Conservation (phyloP, 2,797 vertebrate genomes). For the Phoxinus dragarum region DNA sequence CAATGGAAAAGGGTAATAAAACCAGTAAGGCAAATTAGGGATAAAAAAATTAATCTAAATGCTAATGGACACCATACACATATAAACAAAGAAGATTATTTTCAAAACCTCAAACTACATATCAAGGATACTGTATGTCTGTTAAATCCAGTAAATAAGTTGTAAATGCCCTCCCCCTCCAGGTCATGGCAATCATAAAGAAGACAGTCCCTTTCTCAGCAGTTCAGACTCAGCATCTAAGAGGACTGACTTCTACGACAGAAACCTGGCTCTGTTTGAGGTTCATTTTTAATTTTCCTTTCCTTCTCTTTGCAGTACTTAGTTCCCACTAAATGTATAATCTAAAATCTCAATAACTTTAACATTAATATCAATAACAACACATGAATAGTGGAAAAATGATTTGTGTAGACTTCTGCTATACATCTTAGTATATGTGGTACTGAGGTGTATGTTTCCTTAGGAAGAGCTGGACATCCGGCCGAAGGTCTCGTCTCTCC, state of each 20-base stretch:
- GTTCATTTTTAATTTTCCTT: constrained; percentile 61
- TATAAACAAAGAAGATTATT: neutral
- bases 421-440: neutral
- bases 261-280: constrained; percentile 96
- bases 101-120: neutral
- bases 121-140: neutral
- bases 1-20: neutral
- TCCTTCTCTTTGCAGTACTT: neutral
- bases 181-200: constrained; percentile 93
- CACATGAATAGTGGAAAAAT: neutral
- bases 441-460: constrained; percentile 6
- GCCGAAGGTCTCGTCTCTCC: constrained; percentile 97
- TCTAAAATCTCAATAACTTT: neutral
- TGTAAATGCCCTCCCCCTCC: neutral
- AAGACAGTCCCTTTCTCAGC: constrained; percentile 92
- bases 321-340: neutral
- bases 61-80: neutral
- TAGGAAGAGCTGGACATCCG: constrained; percentile 98
- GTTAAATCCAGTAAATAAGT: neutral
- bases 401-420: neutral
- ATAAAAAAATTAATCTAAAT: neutral
- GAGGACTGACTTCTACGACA: constrained; percentile 93
- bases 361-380: neutral
- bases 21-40: neutral
- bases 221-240: constrained; percentile 80